Conservation (phyloP, 2,113 vertebrate species). For the Stictonetta naevosa region DNA sequence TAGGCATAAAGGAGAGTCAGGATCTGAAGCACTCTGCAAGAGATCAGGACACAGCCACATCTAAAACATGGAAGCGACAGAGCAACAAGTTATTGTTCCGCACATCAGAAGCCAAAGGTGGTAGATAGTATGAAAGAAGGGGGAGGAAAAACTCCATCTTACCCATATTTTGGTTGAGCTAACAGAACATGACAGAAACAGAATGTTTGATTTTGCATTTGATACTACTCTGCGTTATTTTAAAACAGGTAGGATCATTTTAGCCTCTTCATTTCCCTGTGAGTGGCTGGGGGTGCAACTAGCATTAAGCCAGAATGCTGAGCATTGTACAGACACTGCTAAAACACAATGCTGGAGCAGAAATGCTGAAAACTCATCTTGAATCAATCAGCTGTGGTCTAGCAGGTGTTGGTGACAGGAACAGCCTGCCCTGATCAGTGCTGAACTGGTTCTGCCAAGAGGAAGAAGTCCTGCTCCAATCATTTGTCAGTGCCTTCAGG, state of each 20-base stretch:
- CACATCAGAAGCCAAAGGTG: neutral
- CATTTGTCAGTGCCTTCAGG: neutral
- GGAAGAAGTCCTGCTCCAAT: neutral
- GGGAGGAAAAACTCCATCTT: neutral
- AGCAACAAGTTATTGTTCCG: neutral
- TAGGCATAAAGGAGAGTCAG: rapidly evolving
- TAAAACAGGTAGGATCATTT: neutral
- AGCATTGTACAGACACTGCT: neutral
- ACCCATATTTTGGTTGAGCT: neutral
- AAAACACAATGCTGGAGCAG: neutral
- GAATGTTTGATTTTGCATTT: neutral
- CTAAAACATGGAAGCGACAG: neutral
- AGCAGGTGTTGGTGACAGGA: neutral
- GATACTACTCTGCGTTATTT: neutral
- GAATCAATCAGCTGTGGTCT: neutral
- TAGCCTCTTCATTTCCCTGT: neutral
- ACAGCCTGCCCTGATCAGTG: neutral
- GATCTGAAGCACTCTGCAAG: neutral
- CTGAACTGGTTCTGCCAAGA: neutral
- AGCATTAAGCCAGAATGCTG: neutral
- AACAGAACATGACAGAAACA: neutral
- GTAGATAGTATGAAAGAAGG: neutral
- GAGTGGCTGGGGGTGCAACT: neutral
- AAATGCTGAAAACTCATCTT: neutral
- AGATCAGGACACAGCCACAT: neutral